Percentiles rank a stretch among this genome's conserved stretches.
These are phyloP conservation scores for Tyrophagus putrescentiae DNA, from an alignment of 1,140 invertebrate species.

Conservation along the genomic window DNA sequence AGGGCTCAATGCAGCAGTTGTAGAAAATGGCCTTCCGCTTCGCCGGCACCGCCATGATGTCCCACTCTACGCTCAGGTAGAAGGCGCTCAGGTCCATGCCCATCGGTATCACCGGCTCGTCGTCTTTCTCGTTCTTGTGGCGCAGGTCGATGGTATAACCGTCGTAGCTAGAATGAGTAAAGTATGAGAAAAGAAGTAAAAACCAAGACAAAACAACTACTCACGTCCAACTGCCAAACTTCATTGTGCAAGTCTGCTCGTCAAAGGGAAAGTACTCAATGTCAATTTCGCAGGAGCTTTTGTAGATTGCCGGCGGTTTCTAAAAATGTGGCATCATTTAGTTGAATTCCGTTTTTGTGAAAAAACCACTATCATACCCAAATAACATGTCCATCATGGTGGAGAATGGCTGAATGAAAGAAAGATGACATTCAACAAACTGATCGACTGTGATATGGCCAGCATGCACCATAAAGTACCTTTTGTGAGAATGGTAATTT, in stretches of 20 bases:
- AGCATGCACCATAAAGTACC: no score
- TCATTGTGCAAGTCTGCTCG: conserved; percentile 82
- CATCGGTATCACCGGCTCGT: conserved; percentile 48
- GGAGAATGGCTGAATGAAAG: conserved; percentile 74
- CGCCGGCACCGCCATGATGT: conserved; percentile 74
- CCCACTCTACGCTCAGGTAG: conserved; percentile 94
- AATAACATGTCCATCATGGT: conserved; percentile 32
- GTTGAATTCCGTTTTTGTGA: background rate
- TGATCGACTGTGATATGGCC: no score
- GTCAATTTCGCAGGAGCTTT: conserved; percentile 83
- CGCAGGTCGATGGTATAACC: conserved; percentile 53
- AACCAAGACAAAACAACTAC: background rate
- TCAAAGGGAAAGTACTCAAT: conserved; percentile 73
- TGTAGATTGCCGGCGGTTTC: conserved; percentile 98
- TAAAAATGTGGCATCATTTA: conserved; percentile 33
- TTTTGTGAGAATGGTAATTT: conserved; percentile 89
- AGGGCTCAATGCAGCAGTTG: conserved; percentile 64
- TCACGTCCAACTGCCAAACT: conserved; percentile 50
- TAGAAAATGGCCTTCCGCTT: conserved; percentile 74
- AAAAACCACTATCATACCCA: conserved; percentile 7
- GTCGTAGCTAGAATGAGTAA: conserved; percentile 26
- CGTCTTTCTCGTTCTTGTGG: conserved; percentile 63
- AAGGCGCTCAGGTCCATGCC: conserved; percentile 85
- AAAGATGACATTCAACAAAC: no score
- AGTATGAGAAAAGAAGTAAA: background rate